Evolutionary conservation across 2,113 vertebrate species (phyloP).

Genomic region (Oryctolagus cuniculus): mOryCun1.1 NC_091443.1:109579501-109580000

Average conservation of each 20-base stretch:
- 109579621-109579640: background rate
- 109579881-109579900: background rate
- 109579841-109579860: background rate
- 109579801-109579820: background rate
- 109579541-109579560: background rate
- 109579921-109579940: background rate
- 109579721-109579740: background rate
- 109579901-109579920: background rate
- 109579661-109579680: background rate
- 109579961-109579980: background rate
- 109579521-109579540: background rate
- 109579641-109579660: background rate
- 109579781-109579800: background rate
- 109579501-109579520: background rate
- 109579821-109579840: background rate
- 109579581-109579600: background rate
- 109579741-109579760: background rate
- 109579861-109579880: background rate
- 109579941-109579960: background rate
- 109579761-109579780: background rate
- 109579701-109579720: conserved; percentile 4
- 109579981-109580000: background rate
- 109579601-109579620: background rate
- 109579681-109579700: background rate
- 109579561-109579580: background rate